Evolutionary conservation across 2,888 invertebrate genomes (phyloP).

Genomic region (Phaonia tiefii): DNA sequence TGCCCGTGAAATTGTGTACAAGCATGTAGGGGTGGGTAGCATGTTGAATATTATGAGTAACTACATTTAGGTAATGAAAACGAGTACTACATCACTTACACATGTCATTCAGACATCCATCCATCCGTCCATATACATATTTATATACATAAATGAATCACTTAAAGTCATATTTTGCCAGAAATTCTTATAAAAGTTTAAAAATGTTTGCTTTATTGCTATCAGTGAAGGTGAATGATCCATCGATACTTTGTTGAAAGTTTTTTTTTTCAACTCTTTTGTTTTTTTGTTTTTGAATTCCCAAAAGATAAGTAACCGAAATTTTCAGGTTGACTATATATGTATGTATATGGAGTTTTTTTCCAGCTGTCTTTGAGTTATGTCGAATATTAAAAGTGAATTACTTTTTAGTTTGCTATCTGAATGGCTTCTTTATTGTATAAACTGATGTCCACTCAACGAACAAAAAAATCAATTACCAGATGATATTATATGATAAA

Average conservation of each 20-base stretch:
- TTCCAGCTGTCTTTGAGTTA: too few species aligned
- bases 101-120: slow-evolving; percentile 10
- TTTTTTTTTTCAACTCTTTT: not conserved
- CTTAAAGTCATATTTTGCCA: not conserved
- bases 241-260: not conserved
- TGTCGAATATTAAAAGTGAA: too few species aligned
- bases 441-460: slow-evolving; percentile 47
- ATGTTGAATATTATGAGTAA: not conserved
- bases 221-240: not conserved
- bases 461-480: slow-evolving; percentile 48
- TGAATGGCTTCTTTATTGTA: too few species aligned
- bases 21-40: not conserved
- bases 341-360: too few species aligned
- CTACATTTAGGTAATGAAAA: slow-evolving; percentile 12
- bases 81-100: slow-evolving; percentile 13
- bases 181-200: slow-evolving; percentile 9
- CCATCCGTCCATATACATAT: not conserved
- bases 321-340: too few species aligned
- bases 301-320: too few species aligned
- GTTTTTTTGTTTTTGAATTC: not conserved
- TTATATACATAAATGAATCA: not conserved
- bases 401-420: too few species aligned
- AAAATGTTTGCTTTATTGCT: not conserved
- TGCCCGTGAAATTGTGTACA: too few species aligned
- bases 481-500: slow-evolving; percentile 18